A percentile compares a stretch with the other conserved stretches of the same genome.
Evolutionary conservation across 2,888 invertebrate species (phyloP).

Genomic region (Diadegma fenestrale): DNA sequence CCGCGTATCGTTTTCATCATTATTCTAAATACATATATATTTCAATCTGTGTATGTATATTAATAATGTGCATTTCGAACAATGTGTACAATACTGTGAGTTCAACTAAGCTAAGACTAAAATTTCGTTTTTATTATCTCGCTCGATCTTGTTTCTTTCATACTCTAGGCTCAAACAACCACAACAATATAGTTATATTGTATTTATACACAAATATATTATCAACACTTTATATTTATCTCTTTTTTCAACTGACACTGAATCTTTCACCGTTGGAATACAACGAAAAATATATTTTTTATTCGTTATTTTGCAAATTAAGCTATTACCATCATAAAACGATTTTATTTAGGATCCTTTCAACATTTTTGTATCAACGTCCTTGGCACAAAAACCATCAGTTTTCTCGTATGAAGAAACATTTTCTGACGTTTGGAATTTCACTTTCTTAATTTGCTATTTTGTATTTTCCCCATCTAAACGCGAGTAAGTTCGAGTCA

Average conservation of each 20-base stretch:
- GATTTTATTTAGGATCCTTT: no score
- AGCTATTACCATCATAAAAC: no score
- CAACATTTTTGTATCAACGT: no score
- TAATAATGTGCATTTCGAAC: constrained; percentile 71
- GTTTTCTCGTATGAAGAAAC: no score
- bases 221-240: constrained; percentile 55
- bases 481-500: no score
- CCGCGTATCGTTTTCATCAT: constrained; percentile 13
- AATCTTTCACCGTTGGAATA: no score
- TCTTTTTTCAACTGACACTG: not conserved
- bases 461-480: no score
- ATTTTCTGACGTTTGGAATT: no score
- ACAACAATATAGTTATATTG: constrained; percentile 65
- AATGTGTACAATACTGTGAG: constrained; percentile 77
- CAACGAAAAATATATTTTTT: no score
- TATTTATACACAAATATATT: constrained; percentile 71
- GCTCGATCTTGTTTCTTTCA: constrained; percentile 27
- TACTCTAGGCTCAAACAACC: constrained; percentile 62
- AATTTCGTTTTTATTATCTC: constrained; percentile 60
- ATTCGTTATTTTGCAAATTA: no score
- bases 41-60: constrained; percentile 61
- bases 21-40: constrained; percentile 58
- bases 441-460: no score
- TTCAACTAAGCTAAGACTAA: constrained; percentile 70
- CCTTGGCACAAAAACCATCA: no score